phyloP scores from a whole-genome alignment of 2,113 vertebrate species.

The Phaethornis superciliosus region DNA sequence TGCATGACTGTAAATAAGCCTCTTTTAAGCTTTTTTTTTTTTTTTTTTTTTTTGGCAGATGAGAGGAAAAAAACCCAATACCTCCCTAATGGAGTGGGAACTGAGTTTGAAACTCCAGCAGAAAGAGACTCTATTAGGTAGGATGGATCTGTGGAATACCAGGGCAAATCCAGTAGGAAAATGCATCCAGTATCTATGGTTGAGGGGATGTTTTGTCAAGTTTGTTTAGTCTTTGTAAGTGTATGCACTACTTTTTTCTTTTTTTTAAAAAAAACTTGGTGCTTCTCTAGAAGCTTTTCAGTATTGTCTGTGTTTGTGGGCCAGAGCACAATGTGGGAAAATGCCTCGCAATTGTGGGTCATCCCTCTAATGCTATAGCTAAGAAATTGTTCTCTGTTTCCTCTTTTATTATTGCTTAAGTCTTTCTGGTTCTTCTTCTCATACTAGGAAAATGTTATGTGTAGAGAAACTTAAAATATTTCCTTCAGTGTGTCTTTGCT shows the following conservation, averaged over 20 bases:
- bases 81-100: background rate
- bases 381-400: background rate
- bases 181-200: rapidly evolving
- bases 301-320: background rate
- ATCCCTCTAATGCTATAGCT: background rate
- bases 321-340: background rate
- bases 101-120: background rate
- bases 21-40: background rate
- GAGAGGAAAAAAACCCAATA: rapidly evolving
- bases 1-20: background rate
- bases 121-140: background rate
- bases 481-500: background rate
- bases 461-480: background rate
- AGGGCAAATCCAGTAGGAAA: background rate
- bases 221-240: background rate
- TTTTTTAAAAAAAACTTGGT: background rate
- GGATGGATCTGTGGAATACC: background rate
- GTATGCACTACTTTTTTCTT: background rate
- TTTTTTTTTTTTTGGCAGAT: background rate
- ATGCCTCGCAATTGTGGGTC: background rate
- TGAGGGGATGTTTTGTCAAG: background rate
- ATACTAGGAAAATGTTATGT: background rate
- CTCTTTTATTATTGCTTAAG: background rate
- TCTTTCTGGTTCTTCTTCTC: background rate
- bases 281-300: background rate